Conservation (phyloP, 2,113 vertebrate species). For the Ageneiosus marmoratus region DNA sequence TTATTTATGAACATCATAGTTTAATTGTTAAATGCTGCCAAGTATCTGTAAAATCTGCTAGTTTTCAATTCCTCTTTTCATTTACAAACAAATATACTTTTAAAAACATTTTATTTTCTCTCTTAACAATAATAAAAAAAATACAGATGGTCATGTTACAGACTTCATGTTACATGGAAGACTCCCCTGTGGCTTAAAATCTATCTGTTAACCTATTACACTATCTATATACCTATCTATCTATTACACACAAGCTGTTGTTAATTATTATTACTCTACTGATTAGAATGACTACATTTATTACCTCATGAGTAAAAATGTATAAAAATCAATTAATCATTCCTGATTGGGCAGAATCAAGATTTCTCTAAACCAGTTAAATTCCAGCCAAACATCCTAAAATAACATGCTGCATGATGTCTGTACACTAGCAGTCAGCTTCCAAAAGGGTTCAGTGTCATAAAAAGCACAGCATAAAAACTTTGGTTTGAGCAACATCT, state of each 20-base stretch:
- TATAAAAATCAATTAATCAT: neutral
- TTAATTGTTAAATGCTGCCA: neutral
- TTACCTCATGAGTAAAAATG: neutral
- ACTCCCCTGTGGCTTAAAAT: neutral
- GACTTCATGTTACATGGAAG: neutral
- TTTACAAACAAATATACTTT: neutral
- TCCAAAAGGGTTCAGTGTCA: neutral
- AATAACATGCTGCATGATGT: neutral
- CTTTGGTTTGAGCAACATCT: neutral
- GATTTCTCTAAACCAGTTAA: neutral
- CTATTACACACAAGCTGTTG: neutral
- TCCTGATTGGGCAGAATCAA: neutral
- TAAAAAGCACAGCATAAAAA: constrained; percentile 2
- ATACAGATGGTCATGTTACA: neutral
- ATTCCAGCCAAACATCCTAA: constrained; percentile 11
- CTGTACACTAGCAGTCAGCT: constrained; percentile 5
- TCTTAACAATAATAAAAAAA: neutral
- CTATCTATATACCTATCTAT: too few relatives aligned
- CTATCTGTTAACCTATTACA: neutral
- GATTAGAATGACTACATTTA: neutral
- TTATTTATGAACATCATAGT: neutral
- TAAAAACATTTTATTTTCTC: neutral
- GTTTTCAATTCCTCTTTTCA: neutral
- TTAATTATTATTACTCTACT: neutral
- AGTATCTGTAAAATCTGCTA: neutral